A percentile compares a stretch with the other conserved stretches of the same genome.
phyloP scores from a whole-genome alignment of 2,797 vertebrate species.

The Telmatherina bonti region DNA sequence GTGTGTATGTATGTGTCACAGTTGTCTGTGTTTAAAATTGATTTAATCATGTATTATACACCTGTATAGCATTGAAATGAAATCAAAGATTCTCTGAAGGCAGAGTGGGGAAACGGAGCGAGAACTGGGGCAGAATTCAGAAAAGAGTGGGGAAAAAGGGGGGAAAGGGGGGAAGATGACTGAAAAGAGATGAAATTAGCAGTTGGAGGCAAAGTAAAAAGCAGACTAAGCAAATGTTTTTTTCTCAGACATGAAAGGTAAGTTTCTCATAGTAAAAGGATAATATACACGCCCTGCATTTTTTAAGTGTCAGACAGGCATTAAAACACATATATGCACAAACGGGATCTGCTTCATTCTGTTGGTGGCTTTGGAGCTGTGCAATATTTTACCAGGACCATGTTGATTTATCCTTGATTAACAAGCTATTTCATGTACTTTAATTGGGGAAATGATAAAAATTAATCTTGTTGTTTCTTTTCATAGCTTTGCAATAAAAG shows the following conservation, averaged over 20 bases:
- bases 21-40: too few relatives aligned
- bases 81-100: conserved; percentile 41
- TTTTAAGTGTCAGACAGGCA: conserved; percentile 12
- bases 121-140: conserved; percentile 13
- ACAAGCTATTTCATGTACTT: conserved; percentile 48
- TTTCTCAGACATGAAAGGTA: conserved; percentile 52
- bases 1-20: conserved; percentile 9
- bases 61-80: conserved; percentile 34
- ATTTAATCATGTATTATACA: conserved; percentile 40
- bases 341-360: conserved; percentile 11
- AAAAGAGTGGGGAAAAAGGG: conserved; percentile 5
- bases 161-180: conserved; percentile 11
- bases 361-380: background rate
- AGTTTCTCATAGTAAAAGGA: conserved; percentile 29
- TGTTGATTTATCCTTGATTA: conserved; percentile 57
- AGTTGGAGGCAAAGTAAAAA: conserved; percentile 20
- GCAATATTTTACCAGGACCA: conserved; percentile 27
- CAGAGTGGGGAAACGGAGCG: conserved; percentile 7
- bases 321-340: background rate
- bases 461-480: conserved; percentile 52
- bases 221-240: conserved; percentile 31
- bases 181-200: conserved; percentile 36
- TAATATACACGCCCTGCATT: conserved; percentile 34
- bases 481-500: conserved; percentile 49
- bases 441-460: conserved; percentile 51